phyloP scores from a whole-genome alignment of 1,140 invertebrate genomes.

The Cecropterus lyciades region DNA sequence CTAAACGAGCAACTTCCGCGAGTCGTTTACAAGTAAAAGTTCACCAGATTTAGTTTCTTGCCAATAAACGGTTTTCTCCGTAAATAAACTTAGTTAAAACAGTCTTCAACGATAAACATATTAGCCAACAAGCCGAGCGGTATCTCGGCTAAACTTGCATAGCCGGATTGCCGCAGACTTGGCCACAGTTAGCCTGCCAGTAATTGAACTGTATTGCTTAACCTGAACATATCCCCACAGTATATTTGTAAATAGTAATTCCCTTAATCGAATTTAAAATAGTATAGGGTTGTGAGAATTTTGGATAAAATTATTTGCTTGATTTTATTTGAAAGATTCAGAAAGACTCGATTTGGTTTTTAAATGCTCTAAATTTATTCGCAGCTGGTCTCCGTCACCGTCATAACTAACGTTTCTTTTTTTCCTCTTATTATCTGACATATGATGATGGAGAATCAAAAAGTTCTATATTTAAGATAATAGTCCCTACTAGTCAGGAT shows the following conservation, averaged over 20 bases:
- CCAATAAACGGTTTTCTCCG: not conserved
- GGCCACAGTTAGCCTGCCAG: slow-evolving; percentile 11
- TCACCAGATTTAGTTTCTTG: not conserved
- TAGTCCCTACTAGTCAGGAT: too few species aligned
- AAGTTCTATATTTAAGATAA: too few species aligned
- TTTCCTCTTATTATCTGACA: too few species aligned
- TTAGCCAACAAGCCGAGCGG: not conserved
- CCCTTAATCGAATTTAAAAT: not conserved
- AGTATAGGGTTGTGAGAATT: not conserved
- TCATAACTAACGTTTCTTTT: too few species aligned
- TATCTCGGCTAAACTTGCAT: slow-evolving; percentile 4
- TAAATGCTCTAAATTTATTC: too few species aligned
- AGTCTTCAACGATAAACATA: slow-evolving; percentile 1
- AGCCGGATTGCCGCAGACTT: slow-evolving; percentile 15
- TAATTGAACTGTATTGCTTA: slow-evolving; percentile 18
- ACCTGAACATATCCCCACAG: not conserved
- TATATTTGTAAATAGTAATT: not conserved
- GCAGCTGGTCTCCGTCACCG: too few species aligned
- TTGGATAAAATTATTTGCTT: too few species aligned
- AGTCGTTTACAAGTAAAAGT: too few species aligned
- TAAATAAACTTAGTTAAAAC: not conserved
- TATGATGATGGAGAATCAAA: too few species aligned
- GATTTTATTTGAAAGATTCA: too few species aligned
- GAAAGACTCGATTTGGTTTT: too few species aligned
- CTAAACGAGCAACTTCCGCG: too few species aligned